Percentiles rank a stretch among this genome's conserved stretches.
Conservation (phyloP, 2,888 invertebrate genomes). For the Cerceris ruficornis region DNA sequence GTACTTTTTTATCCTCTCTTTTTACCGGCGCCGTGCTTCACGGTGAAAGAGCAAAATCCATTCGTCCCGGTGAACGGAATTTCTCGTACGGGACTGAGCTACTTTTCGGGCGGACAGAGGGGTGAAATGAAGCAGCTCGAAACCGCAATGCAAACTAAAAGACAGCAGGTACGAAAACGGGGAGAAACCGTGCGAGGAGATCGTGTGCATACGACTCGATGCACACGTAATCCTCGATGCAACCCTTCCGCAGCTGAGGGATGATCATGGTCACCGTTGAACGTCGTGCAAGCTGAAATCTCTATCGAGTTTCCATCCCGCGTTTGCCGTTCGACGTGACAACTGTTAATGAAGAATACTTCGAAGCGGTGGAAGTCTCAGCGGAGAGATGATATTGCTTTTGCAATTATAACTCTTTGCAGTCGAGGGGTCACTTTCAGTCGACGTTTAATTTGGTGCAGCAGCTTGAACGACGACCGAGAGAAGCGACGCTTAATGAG, state of each 20-base stretch:
- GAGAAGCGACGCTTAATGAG: conserved; percentile 5
- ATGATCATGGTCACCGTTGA: too few relatives aligned
- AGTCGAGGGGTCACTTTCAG: too few relatives aligned
- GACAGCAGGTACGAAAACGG: conserved; percentile 21
- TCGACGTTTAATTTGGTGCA: too few relatives aligned
- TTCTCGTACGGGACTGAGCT: conserved; percentile 20
- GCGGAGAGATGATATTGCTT: too few relatives aligned
- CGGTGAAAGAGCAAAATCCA: conserved; percentile 2
- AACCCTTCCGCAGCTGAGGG: too few relatives aligned
- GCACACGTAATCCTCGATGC: too few relatives aligned
- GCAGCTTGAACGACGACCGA: neutral
- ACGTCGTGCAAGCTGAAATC: too few relatives aligned
- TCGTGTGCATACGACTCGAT: neutral
- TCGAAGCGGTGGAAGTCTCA: too few relatives aligned
- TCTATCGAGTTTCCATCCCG: too few relatives aligned
- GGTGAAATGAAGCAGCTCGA: conserved; percentile 25
- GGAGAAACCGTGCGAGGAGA: neutral
- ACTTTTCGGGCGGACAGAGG: conserved; percentile 10
- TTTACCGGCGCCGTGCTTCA: conserved; percentile 16
- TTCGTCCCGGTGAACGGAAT: conserved; percentile 24
- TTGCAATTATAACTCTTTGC: too few relatives aligned
- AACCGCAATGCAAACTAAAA: conserved; percentile 40
- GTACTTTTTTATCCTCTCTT: conserved; percentile 2
- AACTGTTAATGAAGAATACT: too few relatives aligned
- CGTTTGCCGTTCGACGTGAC: too few relatives aligned